Conservation (phyloP, 2,797 vertebrate species). For the Takifugu rubripes region DNA sequence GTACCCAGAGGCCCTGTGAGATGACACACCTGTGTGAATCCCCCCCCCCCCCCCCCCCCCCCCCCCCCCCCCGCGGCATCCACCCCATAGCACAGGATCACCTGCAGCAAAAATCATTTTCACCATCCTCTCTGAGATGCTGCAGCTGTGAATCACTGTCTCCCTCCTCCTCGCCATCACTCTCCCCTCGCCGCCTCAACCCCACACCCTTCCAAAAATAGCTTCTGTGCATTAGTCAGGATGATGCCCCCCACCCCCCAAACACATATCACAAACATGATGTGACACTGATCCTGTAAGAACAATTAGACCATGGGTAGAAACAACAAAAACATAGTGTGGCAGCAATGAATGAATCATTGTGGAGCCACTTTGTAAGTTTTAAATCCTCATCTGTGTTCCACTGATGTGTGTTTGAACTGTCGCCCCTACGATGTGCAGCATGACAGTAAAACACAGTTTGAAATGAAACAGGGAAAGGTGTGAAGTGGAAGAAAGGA, state of each 20-base stretch:
- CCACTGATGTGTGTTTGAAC: too few species aligned
- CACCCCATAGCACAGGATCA: constrained; percentile 20
- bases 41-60: constrained; percentile 22
- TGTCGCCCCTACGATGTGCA: background rate
- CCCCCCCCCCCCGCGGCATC: background rate
- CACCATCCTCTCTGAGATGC: constrained; percentile 47
- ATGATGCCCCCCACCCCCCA: constrained; percentile 13
- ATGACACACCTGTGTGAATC: constrained; percentile 63
- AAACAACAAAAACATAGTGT: too few species aligned
- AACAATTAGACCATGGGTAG: too few species aligned
- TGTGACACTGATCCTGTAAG: background rate
- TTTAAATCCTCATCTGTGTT: too few species aligned
- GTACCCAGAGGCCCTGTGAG: constrained; percentile 43
- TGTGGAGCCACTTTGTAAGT: too few species aligned
- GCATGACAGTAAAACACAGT: too few species aligned
- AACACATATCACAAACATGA: constrained; percentile 13
- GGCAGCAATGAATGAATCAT: too few species aligned
- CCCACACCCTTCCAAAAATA: constrained; percentile 52
- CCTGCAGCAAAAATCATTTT: constrained; percentile 66
- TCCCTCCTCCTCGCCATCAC: constrained; percentile 30
- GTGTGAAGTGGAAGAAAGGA: constrained; percentile 21
- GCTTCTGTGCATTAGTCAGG: constrained; percentile 39
- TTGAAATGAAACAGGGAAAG: constrained; percentile 9
- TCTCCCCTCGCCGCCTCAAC: background rate
- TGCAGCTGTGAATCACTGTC: constrained; percentile 66